Evolutionary conservation across 2,113 vertebrate species (phyloP), one percentile per base, ranked within the genome.

Genomic region (Craseonycteris thonglongyai): DNA sequence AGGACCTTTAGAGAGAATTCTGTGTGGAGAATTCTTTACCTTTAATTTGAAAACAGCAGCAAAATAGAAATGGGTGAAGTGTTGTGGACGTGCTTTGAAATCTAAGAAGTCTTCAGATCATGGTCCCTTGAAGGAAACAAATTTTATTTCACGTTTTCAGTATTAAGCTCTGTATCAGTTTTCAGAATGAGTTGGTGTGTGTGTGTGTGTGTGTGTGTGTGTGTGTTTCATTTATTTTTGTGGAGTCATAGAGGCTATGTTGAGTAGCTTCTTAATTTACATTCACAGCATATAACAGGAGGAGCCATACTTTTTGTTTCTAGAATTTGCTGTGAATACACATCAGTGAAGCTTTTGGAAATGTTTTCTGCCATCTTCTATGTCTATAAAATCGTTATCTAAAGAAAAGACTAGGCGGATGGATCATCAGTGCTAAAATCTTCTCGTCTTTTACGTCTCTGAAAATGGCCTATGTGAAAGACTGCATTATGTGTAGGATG

Each of bases 21-120:
- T 3, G 58, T 33, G 86, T 51, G 89, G 93, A 49, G 54, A 7
- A 2, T 56, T 28, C 91, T 94, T 61, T 86, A 82, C 86, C 78
- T 45, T 75, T 61, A 28, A 58, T 95, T 22, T 88, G 88, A 38
- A 79, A 58, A 80, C 78, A 47, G 92, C 93, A 72, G 71, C 85
- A 74, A 80, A 91, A 97, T 93, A 92, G 91, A 89, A 78, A 80
- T 30, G 78, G 69, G 85, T 92, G 95, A 93, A 88, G 93, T 93
- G 94, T 61, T 59, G 87, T 0, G 93, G 96, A 97, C 97, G 92
- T 92, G 86, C 86, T 95, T 86, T 78, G 97, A 97, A 97, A 97
- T 96, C 61, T 38, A 91, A 96, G n/a, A 40, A 82, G 80, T 92
- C 26, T 68, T 85, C 68, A 3, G 56, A 56, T 93, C 47, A 30